phyloP scores from a whole-genome alignment of 2,888 invertebrate species.

The Drosophila conformis region DNA sequence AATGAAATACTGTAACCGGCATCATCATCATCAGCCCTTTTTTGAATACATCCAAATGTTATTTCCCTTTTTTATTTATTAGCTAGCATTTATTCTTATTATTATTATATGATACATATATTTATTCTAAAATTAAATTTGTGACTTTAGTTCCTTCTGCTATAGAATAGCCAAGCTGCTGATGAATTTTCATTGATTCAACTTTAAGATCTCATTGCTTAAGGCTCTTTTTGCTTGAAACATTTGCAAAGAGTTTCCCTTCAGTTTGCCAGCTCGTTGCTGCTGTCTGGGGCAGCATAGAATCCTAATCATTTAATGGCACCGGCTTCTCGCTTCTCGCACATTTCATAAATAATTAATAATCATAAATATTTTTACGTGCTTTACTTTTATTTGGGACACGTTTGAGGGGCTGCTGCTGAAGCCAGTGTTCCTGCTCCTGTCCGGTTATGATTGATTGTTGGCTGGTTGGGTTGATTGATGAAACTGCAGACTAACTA shows the following conservation, averaged over 20 bases:
- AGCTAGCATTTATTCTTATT: background rate
- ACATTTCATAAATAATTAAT: slow-evolving; percentile 72
- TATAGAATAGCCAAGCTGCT: background rate
- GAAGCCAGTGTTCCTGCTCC: background rate
- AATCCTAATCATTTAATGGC: slow-evolving; percentile 72
- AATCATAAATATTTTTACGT: slow-evolving; percentile 70
- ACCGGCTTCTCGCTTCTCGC: slow-evolving; percentile 32
- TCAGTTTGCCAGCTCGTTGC: too few species aligned
- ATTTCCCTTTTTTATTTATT: background rate
- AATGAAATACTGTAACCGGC: background rate
- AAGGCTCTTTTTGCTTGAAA: slow-evolving; percentile 7
- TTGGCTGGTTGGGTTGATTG: slow-evolving; percentile 63
- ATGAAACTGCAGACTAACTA: slow-evolving; percentile 55
- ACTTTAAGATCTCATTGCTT: slow-evolving; percentile 19
- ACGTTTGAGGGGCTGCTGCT: slow-evolving; percentile 34
- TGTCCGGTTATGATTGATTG: slow-evolving; percentile 67
- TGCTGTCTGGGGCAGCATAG: slow-evolving; percentile 14
- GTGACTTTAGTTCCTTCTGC: background rate
- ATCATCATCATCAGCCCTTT: background rate
- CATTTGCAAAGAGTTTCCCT: background rate
- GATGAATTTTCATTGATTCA: slow-evolving; percentile 10
- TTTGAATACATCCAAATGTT: background rate
- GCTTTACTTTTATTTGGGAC: slow-evolving; percentile 34
- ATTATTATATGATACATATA: too few species aligned
- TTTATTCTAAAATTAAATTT: background rate